Conservation (phyloP, 2,888 invertebrate species). For the Andrena camellia region DNA sequence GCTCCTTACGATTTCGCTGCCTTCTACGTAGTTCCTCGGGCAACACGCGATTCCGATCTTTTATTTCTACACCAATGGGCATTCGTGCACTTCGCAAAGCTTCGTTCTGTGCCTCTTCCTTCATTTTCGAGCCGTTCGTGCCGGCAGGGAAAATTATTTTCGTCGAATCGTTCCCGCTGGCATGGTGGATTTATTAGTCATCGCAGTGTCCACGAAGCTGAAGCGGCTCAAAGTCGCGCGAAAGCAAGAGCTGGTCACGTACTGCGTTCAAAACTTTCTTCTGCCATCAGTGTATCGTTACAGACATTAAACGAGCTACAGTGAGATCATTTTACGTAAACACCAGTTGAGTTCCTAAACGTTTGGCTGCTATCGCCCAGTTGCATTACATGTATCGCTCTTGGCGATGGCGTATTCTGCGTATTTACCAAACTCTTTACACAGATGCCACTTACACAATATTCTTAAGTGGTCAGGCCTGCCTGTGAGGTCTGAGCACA, state of each 20-base stretch:
- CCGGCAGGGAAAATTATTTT: too few relatives aligned
- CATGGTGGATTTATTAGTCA: not conserved
- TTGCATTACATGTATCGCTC: not conserved
- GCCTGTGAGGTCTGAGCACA: too few relatives aligned
- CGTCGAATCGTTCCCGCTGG: not conserved
- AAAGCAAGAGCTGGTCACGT: not conserved
- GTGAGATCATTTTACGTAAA: slow-evolving; percentile 12
- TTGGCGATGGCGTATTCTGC: not conserved
- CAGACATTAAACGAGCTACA: not conserved
- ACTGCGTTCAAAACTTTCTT: not conserved
- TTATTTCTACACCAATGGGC: not conserved
- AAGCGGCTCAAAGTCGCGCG: not conserved
- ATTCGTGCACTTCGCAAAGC: not conserved
- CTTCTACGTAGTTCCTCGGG: not conserved
- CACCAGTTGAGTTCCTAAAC: not conserved
- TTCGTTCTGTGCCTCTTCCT: not conserved
- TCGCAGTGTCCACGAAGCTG: not conserved
- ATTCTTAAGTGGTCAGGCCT: too few relatives aligned
- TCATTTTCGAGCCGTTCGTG: not conserved
- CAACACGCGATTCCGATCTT: slow-evolving; percentile 7
- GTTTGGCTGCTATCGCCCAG: not conserved
- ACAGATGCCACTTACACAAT: too few relatives aligned
- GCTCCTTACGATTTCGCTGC: not conserved
- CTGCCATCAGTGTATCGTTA: not conserved
- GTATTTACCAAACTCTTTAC: too few relatives aligned